These are phyloP conservation scores for Spisula solida DNA, from an alignment of 2,888 invertebrate genomes.

Conservation along the genomic window DNA sequence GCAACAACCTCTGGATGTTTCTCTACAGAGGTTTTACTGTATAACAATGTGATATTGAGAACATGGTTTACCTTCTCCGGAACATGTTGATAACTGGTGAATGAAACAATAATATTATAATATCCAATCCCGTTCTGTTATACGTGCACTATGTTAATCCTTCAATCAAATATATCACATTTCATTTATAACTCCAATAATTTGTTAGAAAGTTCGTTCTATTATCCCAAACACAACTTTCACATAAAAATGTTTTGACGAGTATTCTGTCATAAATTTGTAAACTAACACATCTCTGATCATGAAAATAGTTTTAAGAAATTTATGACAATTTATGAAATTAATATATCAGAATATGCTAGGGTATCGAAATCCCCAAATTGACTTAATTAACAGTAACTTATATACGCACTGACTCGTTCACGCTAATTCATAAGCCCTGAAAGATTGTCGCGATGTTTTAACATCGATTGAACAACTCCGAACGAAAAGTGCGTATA, in stretches of 20 bases:
- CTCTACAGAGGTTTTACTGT: background rate
- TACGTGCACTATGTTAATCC: background rate
- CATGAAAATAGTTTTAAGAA: background rate
- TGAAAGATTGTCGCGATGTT: background rate
- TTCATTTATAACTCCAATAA: background rate
- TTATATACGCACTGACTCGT: background rate
- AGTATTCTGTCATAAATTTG: background rate
- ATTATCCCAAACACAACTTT: background rate
- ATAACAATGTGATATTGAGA: background rate
- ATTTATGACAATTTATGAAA: background rate
- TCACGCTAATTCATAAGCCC: background rate
- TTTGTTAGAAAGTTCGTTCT: background rate
- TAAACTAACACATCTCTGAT: background rate
- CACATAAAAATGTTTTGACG: background rate
- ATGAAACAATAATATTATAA: background rate
- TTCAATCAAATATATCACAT: background rate
- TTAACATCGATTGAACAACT: background rate
- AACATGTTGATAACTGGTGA: background rate
- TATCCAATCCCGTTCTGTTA: background rate
- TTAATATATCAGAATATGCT: background rate
- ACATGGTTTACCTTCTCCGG: background rate
- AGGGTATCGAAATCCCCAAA: background rate
- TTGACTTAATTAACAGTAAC: background rate
- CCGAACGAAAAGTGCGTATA: background rate
- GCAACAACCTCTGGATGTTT: background rate